Evolutionary conservation across 2,888 invertebrate species (phyloP), one percentile per base, ranked within the genome.

Genomic region (Aproaerema taeniolella): DNA sequence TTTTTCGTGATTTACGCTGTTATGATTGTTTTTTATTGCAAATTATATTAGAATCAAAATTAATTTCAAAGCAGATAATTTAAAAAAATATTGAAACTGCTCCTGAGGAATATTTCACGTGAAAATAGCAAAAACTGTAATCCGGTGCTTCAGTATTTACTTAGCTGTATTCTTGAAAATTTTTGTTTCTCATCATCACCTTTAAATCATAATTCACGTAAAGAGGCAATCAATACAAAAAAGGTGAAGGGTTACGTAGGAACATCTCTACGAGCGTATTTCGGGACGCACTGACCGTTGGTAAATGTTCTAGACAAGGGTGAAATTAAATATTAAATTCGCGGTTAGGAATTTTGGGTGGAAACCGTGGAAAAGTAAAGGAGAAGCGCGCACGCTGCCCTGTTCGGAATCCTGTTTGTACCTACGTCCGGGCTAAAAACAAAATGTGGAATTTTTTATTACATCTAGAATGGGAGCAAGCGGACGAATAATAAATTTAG

Each of bases 271-370:
- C 45, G 17, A 32, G 43, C 50, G 71, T 78, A 82, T 82, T 83
- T 79, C 55, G 76, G 77, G 69, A 61, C 58, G 58, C 62, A 68
- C 72, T 64, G 69, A 61, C 60, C 66, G 56, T 61, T 68, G 72
- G 77, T 83, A 80, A 85, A 83, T 80, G 78, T 68, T 82, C 77
- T 82, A 85, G 82, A 83, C 82, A 81, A 81, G 85, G 82, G 82
- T 80, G 73, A 67, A 72, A 80, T 86, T 85, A 83, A 86, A 86
- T 85, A 86, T 86, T 85, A 83, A 85, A 83, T 76, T 79, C 72
- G 78, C 71, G 79, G 76, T 81, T 75, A 77, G 81, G 78, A 82
- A 82, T 85, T 83, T 82, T 54, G 76, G 76, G 75, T 69, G 75
- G 79, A 74, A 85, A 82, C n/a, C n/a, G n/a, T n/a, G 75, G 71